Base-by-base conservation (phyloP, 2,113 vertebrate genomes). In the Ciconia maguari region DNA sequence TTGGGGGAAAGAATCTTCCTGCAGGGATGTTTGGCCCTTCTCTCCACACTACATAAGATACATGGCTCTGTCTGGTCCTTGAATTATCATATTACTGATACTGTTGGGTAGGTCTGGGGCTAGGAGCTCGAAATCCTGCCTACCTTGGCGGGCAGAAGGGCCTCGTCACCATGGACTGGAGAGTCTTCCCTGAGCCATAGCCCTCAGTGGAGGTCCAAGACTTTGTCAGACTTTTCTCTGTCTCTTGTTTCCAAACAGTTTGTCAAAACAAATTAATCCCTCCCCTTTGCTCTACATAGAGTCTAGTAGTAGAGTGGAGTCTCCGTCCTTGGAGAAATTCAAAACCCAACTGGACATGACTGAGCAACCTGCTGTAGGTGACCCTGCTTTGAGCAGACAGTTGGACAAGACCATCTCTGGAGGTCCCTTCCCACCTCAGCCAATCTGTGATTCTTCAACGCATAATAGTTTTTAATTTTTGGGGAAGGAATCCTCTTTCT, bases 1-100 rank as follows among this genome's bases (percentile, higher is more conserved):
- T 6, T 9, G 18, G 13, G 15, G 6, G 11, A 15, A 9, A 71
- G 76, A 84, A 26, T 17, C 24, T 13, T 79, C 12, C 1, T 3
- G 8, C 17, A 24, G 8, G 15, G 10, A 52, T 44, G 4, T 66
- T 21, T 49, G 44, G 15, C 15, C 13, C 13, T 69, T 77, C 9
- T 34, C 6, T 14, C 4, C 41, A n/a, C 2, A 49, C 6, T 8
- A 32, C 5, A 13, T 29, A 71, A 64, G 11, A 52, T 14, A 77
- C 0, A 0, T 16, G 42, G 1, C 25, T 69, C 44, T n/a, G 18
- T 36, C 32, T 80, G 20, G 12, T 54, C 55, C 32, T 82, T 68
- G 72, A 78, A 71, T 85, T 75, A 78, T 18, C 20, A 20, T 68
- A 20, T 25, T 8, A 10, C 13, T 62, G n/a, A 34, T 71, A 51